Base-by-base conservation (phyloP, 2,888 invertebrate genomes). In the Sesia bembeciformis region DNA sequence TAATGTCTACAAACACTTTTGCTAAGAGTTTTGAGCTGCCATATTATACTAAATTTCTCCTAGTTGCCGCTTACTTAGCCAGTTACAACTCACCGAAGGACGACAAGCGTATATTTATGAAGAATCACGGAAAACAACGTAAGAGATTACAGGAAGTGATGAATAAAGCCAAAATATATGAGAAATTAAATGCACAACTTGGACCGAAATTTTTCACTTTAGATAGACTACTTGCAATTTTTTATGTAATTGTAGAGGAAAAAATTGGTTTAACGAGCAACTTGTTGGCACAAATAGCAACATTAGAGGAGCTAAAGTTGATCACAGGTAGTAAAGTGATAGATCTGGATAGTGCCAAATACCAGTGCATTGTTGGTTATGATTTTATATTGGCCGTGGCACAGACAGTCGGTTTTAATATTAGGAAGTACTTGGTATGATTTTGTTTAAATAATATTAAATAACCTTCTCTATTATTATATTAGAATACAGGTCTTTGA, bases 11-110 rank as follows among this genome's bases (percentile, higher is more conserved):
- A 6, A 90, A 90, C 59, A 90, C 90, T 40, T 82, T 93, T 64
- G 93, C 92, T 0, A 92, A 92, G 60, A 93, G 93, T 53, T 90
- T 96, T 41, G 95, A 96, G 68, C 74, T 98, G 3, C 98, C 98
- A 0, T 97, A 93, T 73, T 97, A 96, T 80, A 95, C 96, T 0
- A 98, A 98, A 79, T 97, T 93, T 76, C 89, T 98, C 42, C 85
- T 98, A 3, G 95, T 98, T 40, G 96, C 98, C 4, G 95, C 97
- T 0, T 98, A 96, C 75, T 86, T 98, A 58, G 98, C 98, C 0
- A 98, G 98, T 41, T 96, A 97, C 76, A 98, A 98, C 79, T 96
- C 97, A 1, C 92, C 95, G 0, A 96, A 95, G 65, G 94, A 95
- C 63, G 98, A 98, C 74, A 96, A 95, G 70, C 88, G 95, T 52